phyloP scores from a whole-genome alignment of 2,888 invertebrate genomes.

The Eilema depressum region DNA sequence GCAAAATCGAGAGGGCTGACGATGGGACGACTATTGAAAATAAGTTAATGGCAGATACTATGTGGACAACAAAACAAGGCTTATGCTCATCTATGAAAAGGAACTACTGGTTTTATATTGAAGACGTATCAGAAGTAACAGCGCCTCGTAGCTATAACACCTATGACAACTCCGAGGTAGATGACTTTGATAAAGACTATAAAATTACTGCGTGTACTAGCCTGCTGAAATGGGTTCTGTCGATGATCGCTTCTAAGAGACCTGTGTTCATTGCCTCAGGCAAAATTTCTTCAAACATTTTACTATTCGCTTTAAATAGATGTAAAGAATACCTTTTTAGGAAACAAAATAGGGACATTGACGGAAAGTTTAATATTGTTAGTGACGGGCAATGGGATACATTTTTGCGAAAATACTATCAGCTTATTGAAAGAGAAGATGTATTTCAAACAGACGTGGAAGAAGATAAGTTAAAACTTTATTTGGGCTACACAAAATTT shows the following conservation, averaged over 20 bases:
- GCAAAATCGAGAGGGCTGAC: conserved; percentile 61
- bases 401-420: conserved; percentile 89
- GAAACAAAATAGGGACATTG: conserved; percentile 89
- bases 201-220: conserved; percentile 92
- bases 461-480: conserved; percentile 69
- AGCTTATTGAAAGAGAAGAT: conserved; percentile 87
- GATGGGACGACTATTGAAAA: conserved; percentile 69
- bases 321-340: conserved; percentile 89
- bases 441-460: conserved; percentile 75
- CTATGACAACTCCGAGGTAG: conserved; percentile 84
- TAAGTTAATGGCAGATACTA: conserved; percentile 71
- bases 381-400: conserved; percentile 89
- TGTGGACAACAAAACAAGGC: conserved; percentile 81
- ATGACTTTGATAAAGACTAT: conserved; percentile 90
- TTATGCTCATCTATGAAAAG: conserved; percentile 86
- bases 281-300: conserved; percentile 83
- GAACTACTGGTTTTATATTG: conserved; percentile 89
- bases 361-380: conserved; percentile 71
- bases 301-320: conserved; percentile 91
- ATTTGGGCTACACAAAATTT: conserved; percentile 81
- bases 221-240: conserved; percentile 88
- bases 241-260: conserved; percentile 71
- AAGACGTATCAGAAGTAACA: conserved; percentile 88
- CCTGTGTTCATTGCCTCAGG: conserved; percentile 84
- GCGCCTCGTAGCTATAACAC: conserved; percentile 92